A percentile compares a stretch with the other conserved stretches of the same genome.
These are phyloP conservation scores for Cremastobaeus sp. DNA, from an alignment of 2,888 invertebrate genomes.

Conservation along the genomic window DNA sequence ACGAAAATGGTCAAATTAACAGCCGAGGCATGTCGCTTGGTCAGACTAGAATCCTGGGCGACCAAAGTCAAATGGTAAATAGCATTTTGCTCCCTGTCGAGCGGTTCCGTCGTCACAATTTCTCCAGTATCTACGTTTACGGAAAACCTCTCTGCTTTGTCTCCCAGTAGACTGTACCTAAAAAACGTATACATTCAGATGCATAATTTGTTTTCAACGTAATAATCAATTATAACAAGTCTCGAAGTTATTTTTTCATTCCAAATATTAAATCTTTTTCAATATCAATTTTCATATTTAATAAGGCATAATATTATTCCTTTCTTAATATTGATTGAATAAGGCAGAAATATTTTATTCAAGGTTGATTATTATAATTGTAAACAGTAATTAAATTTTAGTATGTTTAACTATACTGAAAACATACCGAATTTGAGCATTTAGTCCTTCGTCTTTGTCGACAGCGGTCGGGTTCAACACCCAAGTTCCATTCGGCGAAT, in stretches of 20 bases:
- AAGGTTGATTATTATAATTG: too few species aligned
- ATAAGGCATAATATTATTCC: too few species aligned
- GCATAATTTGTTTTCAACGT: too few species aligned
- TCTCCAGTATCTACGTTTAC: slow-evolving; percentile 89
- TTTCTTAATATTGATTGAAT: too few species aligned
- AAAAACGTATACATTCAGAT: too few species aligned
- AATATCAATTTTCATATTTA: too few species aligned
- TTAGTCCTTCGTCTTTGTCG: slow-evolving; percentile 90
- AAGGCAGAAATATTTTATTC: too few species aligned
- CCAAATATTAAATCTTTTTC: too few species aligned
- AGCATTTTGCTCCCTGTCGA: slow-evolving; percentile 89
- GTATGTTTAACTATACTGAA: too few species aligned
- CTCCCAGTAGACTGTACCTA: slow-evolving; percentile 90
- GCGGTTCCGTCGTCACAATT: slow-evolving; percentile 84
- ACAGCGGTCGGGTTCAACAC: slow-evolving; percentile 88
- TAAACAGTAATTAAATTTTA: too few species aligned
- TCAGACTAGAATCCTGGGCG: slow-evolving; percentile 93
- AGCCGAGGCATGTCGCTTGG: slow-evolving; percentile 89
- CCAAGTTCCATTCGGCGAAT: slow-evolving; percentile 86
- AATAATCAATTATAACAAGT: too few species aligned
- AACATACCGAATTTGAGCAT: slow-evolving; percentile 87
- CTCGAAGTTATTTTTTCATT: too few species aligned
- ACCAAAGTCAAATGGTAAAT: slow-evolving; percentile 89
- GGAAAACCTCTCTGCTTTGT: slow-evolving; percentile 88
- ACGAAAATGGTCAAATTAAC: slow-evolving; percentile 90